phyloP scores from a whole-genome alignment of 2,888 invertebrate species.

The Bombyx huttoni region DNA sequence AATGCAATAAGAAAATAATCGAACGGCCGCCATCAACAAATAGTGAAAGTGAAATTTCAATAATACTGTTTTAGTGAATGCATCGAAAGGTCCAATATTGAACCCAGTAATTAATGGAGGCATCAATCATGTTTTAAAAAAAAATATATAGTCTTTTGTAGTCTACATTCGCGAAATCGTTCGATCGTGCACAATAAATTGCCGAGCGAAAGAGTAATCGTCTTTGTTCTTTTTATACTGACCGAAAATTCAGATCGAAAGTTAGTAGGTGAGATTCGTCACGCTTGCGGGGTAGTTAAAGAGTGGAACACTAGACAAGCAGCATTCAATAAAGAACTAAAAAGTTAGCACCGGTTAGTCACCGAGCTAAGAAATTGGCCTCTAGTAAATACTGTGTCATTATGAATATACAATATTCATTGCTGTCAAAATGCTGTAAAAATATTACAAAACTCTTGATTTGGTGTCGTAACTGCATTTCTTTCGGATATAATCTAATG shows the following conservation, averaged over 20 bases:
- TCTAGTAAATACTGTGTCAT: background rate
- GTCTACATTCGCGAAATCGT: conserved; percentile 22
- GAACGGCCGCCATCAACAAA: conserved; percentile 31
- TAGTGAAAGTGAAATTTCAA: conserved; percentile 62
- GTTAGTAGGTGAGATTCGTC: background rate
- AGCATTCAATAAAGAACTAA: background rate
- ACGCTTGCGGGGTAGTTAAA: background rate
- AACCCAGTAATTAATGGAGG: conserved; percentile 52
- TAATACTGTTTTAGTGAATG: conserved; percentile 45
- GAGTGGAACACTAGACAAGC: background rate
- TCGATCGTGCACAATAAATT: conserved; percentile 13
- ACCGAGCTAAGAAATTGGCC: background rate
- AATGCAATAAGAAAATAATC: conserved; percentile 34
- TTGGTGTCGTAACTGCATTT: no score
- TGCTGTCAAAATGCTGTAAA: no score
- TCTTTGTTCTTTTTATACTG: background rate
- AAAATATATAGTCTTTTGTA: conserved; percentile 24
- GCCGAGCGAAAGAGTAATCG: background rate
- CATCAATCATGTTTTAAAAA: conserved; percentile 26
- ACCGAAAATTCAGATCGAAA: background rate
- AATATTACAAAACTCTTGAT: no score
- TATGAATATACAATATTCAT: background rate
- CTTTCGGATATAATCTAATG: no score
- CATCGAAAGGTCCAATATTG: conserved; percentile 35
- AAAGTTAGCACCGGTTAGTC: background rate